Conservation (phyloP, 2,797 vertebrate species). For the Gymnoscopelus braueri region DNA sequence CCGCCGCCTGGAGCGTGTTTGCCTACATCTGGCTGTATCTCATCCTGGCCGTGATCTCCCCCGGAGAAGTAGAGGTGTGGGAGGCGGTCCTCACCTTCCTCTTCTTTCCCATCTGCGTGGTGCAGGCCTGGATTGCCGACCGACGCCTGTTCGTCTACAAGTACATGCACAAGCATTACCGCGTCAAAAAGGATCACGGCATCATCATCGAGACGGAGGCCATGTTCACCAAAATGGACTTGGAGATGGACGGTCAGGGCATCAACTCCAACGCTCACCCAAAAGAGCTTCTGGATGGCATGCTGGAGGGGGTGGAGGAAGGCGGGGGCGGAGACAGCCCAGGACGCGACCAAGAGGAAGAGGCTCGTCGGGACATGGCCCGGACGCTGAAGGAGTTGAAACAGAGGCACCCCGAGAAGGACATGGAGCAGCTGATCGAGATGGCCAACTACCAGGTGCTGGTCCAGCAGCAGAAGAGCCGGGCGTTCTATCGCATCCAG, state of each 20-base stretch:
- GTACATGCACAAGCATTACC: constrained; percentile 86
- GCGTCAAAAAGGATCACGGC: constrained; percentile 83
- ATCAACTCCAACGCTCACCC: constrained; percentile 78
- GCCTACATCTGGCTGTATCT: constrained; percentile 91
- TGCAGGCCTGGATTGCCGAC: constrained; percentile 90
- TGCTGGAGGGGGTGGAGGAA: constrained; percentile 83
- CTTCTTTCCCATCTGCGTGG: constrained; percentile 88
- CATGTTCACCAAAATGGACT: constrained; percentile 85
- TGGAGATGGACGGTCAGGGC: constrained; percentile 87
- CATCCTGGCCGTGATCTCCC: constrained; percentile 86
- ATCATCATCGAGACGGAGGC: constrained; percentile 87
- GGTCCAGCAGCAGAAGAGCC: constrained; percentile 89
- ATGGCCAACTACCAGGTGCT: constrained; percentile 90
- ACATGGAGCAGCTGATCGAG: constrained; percentile 89
- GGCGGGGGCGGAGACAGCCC: constrained; percentile 66
- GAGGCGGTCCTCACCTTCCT: constrained; percentile 88
- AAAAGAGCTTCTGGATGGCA: constrained; percentile 83
- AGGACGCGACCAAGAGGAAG: constrained; percentile 78
- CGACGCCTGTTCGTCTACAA: constrained; percentile 88
- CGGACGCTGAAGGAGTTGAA: constrained; percentile 86
- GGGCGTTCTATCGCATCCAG: constrained; percentile 90
- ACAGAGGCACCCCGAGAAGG: constrained; percentile 87
- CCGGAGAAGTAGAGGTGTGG: constrained; percentile 86
- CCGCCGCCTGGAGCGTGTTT: constrained; percentile 87
- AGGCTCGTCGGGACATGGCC: constrained; percentile 87